Base-by-base conservation (phyloP, 2,888 invertebrate species). In the Eupithecia abbreviata region DNA sequence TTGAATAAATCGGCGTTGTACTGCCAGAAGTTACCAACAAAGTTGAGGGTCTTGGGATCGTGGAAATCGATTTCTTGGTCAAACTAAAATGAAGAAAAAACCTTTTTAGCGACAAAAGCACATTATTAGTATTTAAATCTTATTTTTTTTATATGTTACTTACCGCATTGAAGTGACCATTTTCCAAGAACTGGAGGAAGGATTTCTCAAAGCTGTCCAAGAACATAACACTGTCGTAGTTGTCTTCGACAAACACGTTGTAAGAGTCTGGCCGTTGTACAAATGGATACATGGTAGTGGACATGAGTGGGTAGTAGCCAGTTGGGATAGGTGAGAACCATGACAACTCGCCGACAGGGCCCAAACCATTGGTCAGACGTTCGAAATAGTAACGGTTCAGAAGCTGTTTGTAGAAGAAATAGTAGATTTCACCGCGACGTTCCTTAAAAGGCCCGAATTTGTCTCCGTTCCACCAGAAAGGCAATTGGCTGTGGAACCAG, bases 311-410 rank as follows among this genome's bases (percentile, higher is more conserved):
- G 77, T 88, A 87, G 86, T 90, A 92, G 42, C 93, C 92, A 80
- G 90, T 87, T 79, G 89, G 85, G 78, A 92, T 90, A 2, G 97
- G 96, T 74, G 96, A 95, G 90, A 95, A 97, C 94, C 95, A 96
- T n/a, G 96, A 95, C 86, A 97, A 95, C 51, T 95, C 93, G 7
- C 96, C 95, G 80, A 97, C 95, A 68, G 96, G 95, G 15, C 96
- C 96, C 78, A 97, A 85, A 41, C 96, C 96, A 82, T 97, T 96
- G 51, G 96, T 95, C 75, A 96, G 90, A 89, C 97, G 96, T 86
- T 97, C 97, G 85, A 97, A 89, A 85, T 96, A 96, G 93, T 97
- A 97, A 85, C 97, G 96, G 78, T 96, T 96, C 84, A 97, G 86
- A 15, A 97, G 85, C 88, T 97, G 97, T 85, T 97, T 96, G 86